A percentile compares a stretch with the other conserved stretches of the same genome.
Evolutionary conservation across 2,888 invertebrate genomes (phyloP).

Genomic region (Incurvaria masculella): DNA sequence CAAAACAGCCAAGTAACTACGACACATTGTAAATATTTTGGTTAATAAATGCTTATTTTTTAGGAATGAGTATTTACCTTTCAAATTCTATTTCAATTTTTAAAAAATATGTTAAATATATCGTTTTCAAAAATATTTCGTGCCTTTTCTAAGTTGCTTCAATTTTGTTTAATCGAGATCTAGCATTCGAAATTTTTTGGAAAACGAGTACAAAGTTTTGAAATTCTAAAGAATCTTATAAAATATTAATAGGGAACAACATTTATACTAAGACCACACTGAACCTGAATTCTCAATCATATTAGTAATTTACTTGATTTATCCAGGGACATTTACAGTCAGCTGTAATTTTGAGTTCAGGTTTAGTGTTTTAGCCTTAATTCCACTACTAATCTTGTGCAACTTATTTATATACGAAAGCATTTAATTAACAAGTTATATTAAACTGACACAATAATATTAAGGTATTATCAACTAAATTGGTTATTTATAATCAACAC

Average conservation of each 20-base stretch:
- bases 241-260: conserved; percentile 48
- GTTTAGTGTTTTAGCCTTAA: conserved; percentile 31
- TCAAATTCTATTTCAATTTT: neutral
- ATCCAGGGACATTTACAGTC: conserved; percentile 7
- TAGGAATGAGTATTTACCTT: conserved; percentile 35
- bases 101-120: neutral
- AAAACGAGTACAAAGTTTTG: conserved; percentile 26
- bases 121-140: neutral
- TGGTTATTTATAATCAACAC: conserved; percentile 47
- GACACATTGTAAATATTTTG: conserved; percentile 50
- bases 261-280: conserved; percentile 43
- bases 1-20: conserved; percentile 54
- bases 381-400: conserved; percentile 51
- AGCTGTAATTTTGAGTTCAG: conserved; percentile 20
- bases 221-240: conserved; percentile 33
- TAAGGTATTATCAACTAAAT: conserved; percentile 54
- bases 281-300: conserved; percentile 24
- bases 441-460: conserved; percentile 54
- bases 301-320: too few species aligned
- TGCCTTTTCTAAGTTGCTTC: too few species aligned
- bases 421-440: conserved; percentile 45
- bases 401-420: conserved; percentile 46
- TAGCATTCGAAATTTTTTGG: conserved; percentile 28
- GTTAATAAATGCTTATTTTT: conserved; percentile 49
- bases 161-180: too few species aligned